phyloP scores from a whole-genome alignment of 2,888 invertebrate species.

The Octodonta nipae region DNA sequence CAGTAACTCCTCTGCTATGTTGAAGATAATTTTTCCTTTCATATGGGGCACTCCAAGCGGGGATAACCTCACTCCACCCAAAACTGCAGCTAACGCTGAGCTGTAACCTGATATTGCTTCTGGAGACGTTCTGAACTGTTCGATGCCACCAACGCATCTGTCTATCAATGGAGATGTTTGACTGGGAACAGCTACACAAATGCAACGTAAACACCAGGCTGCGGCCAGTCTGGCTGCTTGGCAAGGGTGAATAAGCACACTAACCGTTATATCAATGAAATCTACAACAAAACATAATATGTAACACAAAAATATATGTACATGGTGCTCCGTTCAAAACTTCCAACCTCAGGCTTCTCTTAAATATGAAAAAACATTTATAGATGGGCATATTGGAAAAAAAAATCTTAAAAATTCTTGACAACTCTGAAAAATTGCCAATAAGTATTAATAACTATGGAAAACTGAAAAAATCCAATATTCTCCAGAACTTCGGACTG shows the following conservation, averaged over 20 bases:
- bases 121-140: slow-evolving; percentile 77
- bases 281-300: slow-evolving; percentile 34
- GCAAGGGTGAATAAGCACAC: slow-evolving; percentile 86
- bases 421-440: too few relatives aligned
- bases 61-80: slow-evolving; percentile 81
- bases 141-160: slow-evolving; percentile 74
- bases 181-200: slow-evolving; percentile 86
- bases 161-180: slow-evolving; percentile 89
- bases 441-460: too few relatives aligned
- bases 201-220: slow-evolving; percentile 85
- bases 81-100: slow-evolving; percentile 81
- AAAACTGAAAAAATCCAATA: too few relatives aligned
- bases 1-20: slow-evolving; percentile 89
- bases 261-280: slow-evolving; percentile 61
- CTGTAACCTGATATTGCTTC: slow-evolving; percentile 85
- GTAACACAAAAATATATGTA: not conserved
- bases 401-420: slow-evolving; percentile 3
- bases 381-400: too few relatives aligned
- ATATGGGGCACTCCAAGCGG: slow-evolving; percentile 91
- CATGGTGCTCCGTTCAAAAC: too few relatives aligned
- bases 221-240: slow-evolving; percentile 86
- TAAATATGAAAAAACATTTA: too few relatives aligned
- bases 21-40: slow-evolving; percentile 93
- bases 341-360: too few relatives aligned
- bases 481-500: too few relatives aligned